Evolutionary conservation across 2,888 invertebrate species (phyloP).

Genomic region (Oxycera nigricornis): DNA sequence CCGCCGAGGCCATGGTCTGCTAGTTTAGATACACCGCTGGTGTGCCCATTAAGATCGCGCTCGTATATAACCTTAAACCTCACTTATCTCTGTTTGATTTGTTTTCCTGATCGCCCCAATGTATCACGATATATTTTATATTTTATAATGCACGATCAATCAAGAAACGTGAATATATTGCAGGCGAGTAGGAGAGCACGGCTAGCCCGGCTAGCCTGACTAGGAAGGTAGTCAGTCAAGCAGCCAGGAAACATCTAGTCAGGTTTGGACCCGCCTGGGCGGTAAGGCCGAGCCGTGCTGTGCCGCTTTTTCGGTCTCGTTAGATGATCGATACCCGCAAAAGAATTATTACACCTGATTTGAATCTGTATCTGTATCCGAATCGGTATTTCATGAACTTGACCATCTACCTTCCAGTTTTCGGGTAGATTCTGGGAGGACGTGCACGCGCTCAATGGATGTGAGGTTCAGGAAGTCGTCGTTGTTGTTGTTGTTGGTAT

Average conservation of each 20-base stretch:
- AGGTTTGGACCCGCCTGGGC: background rate
- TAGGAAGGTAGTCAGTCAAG: background rate
- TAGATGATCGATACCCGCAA: constrained; percentile 51
- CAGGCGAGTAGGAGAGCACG: constrained; percentile 40
- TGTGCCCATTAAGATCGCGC: background rate
- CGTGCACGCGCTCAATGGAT: background rate
- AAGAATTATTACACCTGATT: constrained; percentile 63
- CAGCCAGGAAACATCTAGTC: background rate
- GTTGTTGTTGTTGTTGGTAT: background rate
- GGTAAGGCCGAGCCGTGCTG: background rate
- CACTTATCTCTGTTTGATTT: constrained; percentile 40
- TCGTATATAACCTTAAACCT: constrained; percentile 21
- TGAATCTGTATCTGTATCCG: constrained; percentile 60
- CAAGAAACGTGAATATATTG: constrained; percentile 58
- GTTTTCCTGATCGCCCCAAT: constrained; percentile 62
- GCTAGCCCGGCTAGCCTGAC: constrained; percentile 39
- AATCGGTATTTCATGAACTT: constrained; percentile 51
- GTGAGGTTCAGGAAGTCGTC: background rate
- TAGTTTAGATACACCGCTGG: background rate
- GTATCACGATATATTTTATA: constrained; percentile 63
- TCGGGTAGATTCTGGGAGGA: background rate
- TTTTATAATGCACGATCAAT: constrained; percentile 63
- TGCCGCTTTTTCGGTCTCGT: constrained; percentile 19
- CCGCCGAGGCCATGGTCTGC: background rate
- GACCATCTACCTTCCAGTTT: constrained; percentile 40